Evolutionary conservation across 2,797 vertebrate species (phyloP).

Genomic region (Rhodeus uyekii): DNA sequence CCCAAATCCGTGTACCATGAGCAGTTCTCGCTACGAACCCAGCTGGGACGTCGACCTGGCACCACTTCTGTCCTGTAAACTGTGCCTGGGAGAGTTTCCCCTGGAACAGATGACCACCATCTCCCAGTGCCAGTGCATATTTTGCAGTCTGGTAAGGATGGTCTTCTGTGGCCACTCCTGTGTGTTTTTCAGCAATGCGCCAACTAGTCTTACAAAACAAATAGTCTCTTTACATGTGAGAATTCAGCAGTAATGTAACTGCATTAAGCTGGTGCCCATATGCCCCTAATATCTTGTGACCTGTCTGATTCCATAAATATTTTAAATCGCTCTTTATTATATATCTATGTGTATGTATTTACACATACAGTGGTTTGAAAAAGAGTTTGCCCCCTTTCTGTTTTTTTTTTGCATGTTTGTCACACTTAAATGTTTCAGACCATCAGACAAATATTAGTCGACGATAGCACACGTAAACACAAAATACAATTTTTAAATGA

Average conservation of each 20-base stretch:
- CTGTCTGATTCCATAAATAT: neutral
- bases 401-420: too few species aligned
- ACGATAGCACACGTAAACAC: too few species aligned
- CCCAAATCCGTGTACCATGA: conserved; percentile 73
- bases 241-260: neutral
- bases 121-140: conserved; percentile 86
- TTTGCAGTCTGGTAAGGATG: conserved; percentile 83
- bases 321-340: too few species aligned
- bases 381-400: too few species aligned
- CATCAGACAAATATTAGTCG: too few species aligned
- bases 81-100: conserved; percentile 85
- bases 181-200: neutral
- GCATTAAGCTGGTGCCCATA: neutral
- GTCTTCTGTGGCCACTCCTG: neutral
- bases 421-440: too few species aligned
- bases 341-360: too few species aligned
- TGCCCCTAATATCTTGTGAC: neutral
- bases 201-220: neutral
- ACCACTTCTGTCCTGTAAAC: conserved; percentile 84
- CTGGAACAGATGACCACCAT: conserved; percentile 86
- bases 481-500: too few species aligned
- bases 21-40: conserved; percentile 79
- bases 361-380: too few species aligned
- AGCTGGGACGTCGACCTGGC: conserved; percentile 84
- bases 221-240: neutral